Base-by-base conservation (phyloP, 1,140 invertebrate species). In the Zaprionus capensis region DNA sequence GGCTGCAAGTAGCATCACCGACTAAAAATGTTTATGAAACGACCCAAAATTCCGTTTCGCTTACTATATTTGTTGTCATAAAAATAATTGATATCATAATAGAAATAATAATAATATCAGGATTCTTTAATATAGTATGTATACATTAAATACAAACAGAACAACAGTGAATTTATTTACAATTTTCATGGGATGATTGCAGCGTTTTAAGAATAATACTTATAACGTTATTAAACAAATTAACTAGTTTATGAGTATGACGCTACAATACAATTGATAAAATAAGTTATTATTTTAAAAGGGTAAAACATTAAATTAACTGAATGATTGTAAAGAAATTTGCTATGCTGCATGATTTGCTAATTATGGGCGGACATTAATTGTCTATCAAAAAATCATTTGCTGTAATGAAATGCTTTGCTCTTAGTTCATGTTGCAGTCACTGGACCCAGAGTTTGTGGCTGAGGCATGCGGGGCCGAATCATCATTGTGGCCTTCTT, bases 401-500 rank as follows among this genome's bases (percentile, higher is more conserved):
- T 66, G 34, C 24, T 72, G 77, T 76, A 51, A 66, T 62, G 76
- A 81, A 61, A 69, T 66, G n/a, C 36, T 78, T 55, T 46, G 44
- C 34, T 62, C 34, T 36, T 64, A 76, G 59, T 71, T 71, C 46
- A 72, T 22, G 62, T 65, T 61, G 70, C 49, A 67, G 64, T 63
- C 59, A 72, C 71, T 38, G 71, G 53, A 20, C 75, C 71, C 69
- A 71, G 57, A 44, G 71, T 71, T 76, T 90, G 88, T 49, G 82
- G 76, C 56, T 91, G 87, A 7, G 91, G 87, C 67, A 71, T 79
- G 14, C 88, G 72, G 6, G 97, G 97, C 92, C 96, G 96, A 83
- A 98, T 98, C 97, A 98, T 97, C 96, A 98, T 97, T 49, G 95
- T 96, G 0, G 97, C 97, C 80, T 95, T 96, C 92, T 98, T 98